Conservation (phyloP, 1,140 invertebrate species). For the Leptoteleia sp. region DNA sequence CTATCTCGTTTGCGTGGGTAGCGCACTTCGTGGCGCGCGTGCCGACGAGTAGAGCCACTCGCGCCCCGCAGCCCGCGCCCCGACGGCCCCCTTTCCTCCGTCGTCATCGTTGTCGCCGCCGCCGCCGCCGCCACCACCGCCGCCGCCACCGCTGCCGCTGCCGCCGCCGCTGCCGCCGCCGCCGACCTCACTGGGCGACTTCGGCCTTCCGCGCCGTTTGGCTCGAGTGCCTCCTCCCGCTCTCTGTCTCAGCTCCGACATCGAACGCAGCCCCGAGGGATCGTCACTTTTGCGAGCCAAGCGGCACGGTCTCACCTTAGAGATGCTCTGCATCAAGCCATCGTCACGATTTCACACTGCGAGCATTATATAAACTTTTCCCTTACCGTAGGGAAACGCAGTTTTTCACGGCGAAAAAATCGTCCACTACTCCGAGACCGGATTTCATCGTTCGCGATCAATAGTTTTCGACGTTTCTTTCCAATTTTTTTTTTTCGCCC, state of each 20-base stretch:
- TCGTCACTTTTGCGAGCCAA: slow-evolving; percentile 77
- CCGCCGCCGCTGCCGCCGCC: slow-evolving; percentile 43
- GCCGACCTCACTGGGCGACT: slow-evolving; percentile 64
- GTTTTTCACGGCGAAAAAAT: slow-evolving; percentile 36
- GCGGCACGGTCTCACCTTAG: slow-evolving; percentile 71
- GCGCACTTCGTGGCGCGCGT: slow-evolving; percentile 78
- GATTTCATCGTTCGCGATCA: slow-evolving; percentile 17
- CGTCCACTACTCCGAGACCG: neutral
- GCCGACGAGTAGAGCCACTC: slow-evolving; percentile 71
- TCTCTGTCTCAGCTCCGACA: slow-evolving; percentile 46
- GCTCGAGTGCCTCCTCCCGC: slow-evolving; percentile 66
- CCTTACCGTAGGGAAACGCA: slow-evolving; percentile 26
- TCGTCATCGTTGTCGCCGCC: slow-evolving; percentile 42
- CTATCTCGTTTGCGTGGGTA: slow-evolving; percentile 70
- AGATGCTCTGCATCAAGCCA: slow-evolving; percentile 54
- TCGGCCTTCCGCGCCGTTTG: slow-evolving; percentile 70
- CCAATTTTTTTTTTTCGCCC: slow-evolving; percentile 1
- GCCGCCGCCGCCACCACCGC: slow-evolving; percentile 35
- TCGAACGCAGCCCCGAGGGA: slow-evolving; percentile 72
- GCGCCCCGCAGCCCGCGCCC: slow-evolving; percentile 51
- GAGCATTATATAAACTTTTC: slow-evolving; percentile 44
- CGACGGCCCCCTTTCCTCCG: slow-evolving; percentile 59
- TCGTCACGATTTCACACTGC: slow-evolving; percentile 54
- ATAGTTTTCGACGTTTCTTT: slow-evolving; percentile 9
- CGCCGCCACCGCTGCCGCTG: slow-evolving; percentile 56